These are phyloP conservation scores for Dusona sp. DNA, from an alignment of 2,888 invertebrate genomes.

Conservation along the genomic window DNA sequence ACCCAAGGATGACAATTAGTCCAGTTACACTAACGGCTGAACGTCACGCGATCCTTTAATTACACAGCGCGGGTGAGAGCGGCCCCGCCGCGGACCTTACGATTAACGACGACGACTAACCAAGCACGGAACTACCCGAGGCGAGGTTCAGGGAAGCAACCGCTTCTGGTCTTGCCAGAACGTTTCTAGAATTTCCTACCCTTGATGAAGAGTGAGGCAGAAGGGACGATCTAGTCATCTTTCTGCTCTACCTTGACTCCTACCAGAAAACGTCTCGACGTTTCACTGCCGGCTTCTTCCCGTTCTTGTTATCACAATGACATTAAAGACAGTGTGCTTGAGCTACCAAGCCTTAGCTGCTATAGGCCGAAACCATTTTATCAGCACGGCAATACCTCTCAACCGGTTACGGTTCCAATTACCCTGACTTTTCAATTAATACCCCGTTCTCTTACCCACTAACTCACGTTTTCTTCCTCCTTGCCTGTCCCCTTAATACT, in stretches of 20 bases:
- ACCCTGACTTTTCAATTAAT: slow-evolving; percentile 62
- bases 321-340: slow-evolving; percentile 27
- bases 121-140: slow-evolving; percentile 49
- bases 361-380: slow-evolving; percentile 49
- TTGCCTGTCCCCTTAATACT: not conserved
- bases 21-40: slow-evolving; percentile 71
- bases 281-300: slow-evolving; percentile 10
- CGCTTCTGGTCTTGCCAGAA: slow-evolving; percentile 41
- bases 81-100: slow-evolving; percentile 61
- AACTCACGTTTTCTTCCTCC: slow-evolving; percentile 1
- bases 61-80: slow-evolving; percentile 69
- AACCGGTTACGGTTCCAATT: slow-evolving; percentile 56
- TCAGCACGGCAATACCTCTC: slow-evolving; percentile 37
- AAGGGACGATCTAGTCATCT: slow-evolving; percentile 35
- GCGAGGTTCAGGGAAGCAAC: slow-evolving; percentile 41
- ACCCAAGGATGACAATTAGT: slow-evolving; percentile 73
- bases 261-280: not conserved
- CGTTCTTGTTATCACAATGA: slow-evolving; percentile 20
- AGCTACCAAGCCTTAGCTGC: slow-evolving; percentile 29
- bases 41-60: slow-evolving; percentile 73
- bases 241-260: slow-evolving; percentile 11
- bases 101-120: slow-evolving; percentile 67
- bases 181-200: slow-evolving; percentile 47
- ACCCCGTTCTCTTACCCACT: slow-evolving; percentile 22
- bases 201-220: slow-evolving; percentile 32